A percentile compares a stretch with the other conserved stretches of the same genome.
Conservation (phyloP, 2,888 invertebrate genomes). For the Saturnia pavonia region DNA sequence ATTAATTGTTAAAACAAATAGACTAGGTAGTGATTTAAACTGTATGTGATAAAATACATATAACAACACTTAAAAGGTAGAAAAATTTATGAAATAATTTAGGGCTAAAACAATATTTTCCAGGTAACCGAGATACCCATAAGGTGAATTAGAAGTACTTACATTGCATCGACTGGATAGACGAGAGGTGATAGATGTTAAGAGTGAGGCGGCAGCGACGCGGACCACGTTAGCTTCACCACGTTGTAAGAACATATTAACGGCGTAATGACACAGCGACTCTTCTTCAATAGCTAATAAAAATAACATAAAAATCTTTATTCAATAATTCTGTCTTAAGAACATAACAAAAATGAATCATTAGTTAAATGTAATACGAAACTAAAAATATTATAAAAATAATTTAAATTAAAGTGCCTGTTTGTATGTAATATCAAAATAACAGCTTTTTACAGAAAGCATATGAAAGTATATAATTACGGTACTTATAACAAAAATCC, state of each 20-base stretch:
- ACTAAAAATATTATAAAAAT: no score
- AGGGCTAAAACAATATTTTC: not conserved
- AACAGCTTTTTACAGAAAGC: no score
- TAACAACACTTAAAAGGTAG: no score
- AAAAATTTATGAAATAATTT: no score
- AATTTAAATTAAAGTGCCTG: no score
- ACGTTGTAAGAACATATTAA: slow-evolving; percentile 47
- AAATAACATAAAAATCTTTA: not conserved
- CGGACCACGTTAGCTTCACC: slow-evolving; percentile 66
- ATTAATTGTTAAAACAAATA: not conserved
- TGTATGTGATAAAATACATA: no score
- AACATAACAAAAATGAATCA: no score
- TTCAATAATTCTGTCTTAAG: not conserved
- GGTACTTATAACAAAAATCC: no score
- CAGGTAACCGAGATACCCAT: not conserved
- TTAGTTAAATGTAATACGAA: no score
- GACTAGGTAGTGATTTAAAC: not conserved
- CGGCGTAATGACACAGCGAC: slow-evolving; percentile 57
- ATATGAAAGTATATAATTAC: no score
- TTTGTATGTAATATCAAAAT: no score
- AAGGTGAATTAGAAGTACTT: slow-evolving; percentile 35
- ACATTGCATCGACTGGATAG: slow-evolving; percentile 60
- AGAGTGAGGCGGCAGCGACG: slow-evolving; percentile 56
- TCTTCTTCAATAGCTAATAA: slow-evolving; percentile 53
- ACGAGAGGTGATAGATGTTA: slow-evolving; percentile 57